Percentiles rank a stretch among this genome's conserved stretches.
Evolutionary conservation across 2,888 invertebrate genomes (phyloP).

Genomic region (Rhagonycha lutea): DNA sequence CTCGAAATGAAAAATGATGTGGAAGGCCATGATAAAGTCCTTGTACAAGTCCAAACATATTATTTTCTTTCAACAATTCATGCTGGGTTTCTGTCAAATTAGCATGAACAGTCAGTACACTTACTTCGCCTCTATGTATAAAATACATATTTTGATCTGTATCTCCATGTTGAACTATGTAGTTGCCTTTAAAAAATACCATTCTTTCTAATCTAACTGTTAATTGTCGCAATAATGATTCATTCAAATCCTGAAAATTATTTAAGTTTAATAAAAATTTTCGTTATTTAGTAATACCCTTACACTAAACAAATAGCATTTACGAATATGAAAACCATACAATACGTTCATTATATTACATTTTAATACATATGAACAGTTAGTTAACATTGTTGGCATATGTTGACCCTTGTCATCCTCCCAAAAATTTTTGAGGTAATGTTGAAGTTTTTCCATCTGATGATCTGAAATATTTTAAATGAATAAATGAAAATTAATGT

Average conservation of each 20-base stretch:
- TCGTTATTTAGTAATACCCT: background rate
- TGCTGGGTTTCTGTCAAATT: conserved; percentile 58
- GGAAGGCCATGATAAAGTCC: conserved; percentile 59
- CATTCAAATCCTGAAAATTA: conserved; percentile 56
- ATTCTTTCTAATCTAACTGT: conserved; percentile 58
- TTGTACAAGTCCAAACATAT: conserved; percentile 62
- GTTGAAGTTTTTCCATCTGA: conserved; percentile 56
- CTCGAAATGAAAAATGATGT: conserved; percentile 62
- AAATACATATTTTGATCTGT: conserved; percentile 62
- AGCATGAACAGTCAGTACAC: conserved; percentile 56
- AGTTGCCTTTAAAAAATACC: conserved; percentile 61
- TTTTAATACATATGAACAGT: conserved; percentile 12
- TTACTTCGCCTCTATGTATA: conserved; percentile 61
- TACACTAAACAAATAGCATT: conserved; percentile 13
- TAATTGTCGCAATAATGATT: conserved; percentile 58
- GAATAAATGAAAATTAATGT: background rate
- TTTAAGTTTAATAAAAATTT: background rate
- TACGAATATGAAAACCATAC: conserved; percentile 12
- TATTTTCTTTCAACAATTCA: conserved; percentile 58
- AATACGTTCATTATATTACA: conserved; percentile 13
- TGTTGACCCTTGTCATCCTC: conserved; percentile 11
- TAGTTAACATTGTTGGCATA: conserved; percentile 2
- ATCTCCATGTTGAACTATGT: conserved; percentile 61
- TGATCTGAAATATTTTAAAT: conserved; percentile 4
- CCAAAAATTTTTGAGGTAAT: conserved; percentile 49